A percentile compares a stretch with the other conserved stretches of the same genome.
phyloP scores from a whole-genome alignment of 1,140 invertebrate genomes.

The Grapholita molesta region DNA sequence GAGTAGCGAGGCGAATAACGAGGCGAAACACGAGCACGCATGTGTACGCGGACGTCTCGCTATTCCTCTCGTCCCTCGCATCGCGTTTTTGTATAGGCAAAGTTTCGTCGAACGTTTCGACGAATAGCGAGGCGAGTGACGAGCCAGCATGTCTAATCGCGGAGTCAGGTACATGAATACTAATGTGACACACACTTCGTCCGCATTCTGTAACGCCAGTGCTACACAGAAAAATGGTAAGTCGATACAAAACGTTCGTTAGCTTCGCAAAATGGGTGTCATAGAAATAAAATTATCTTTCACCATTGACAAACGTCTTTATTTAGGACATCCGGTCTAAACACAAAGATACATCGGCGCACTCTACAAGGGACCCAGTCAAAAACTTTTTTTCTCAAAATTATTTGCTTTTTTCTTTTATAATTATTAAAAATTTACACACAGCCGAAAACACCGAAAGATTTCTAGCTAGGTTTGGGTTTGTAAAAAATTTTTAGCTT shows the following conservation, averaged over 20 bases:
- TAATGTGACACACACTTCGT: background rate
- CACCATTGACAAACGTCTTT: constrained; percentile 68
- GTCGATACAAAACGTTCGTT: constrained; percentile 36
- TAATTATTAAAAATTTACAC: constrained; percentile 62
- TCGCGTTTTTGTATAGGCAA: no score
- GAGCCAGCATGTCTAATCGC: no score
- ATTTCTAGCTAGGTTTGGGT: constrained; percentile 62
- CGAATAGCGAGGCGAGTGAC: no score
- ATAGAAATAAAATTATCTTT: constrained; percentile 38
- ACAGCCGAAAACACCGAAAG: constrained; percentile 76
- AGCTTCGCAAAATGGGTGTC: constrained; percentile 56
- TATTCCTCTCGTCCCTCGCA: no score
- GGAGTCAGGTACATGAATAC: no score
- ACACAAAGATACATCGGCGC: constrained; percentile 65
- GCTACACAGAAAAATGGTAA: constrained; percentile 72
- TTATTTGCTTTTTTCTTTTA: constrained; percentile 55
- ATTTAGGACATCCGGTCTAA: constrained; percentile 71
- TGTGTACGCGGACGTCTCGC: no score
- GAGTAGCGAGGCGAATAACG: no score
- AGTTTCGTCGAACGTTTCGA: no score
- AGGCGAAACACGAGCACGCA: no score
- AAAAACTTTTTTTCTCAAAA: constrained; percentile 62
- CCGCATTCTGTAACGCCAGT: background rate
- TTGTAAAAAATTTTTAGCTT: constrained; percentile 53
- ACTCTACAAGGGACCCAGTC: constrained; percentile 54